A percentile compares a stretch with the other conserved stretches of the same genome.
These are phyloP conservation scores for Seira ritae DNA, from an alignment of 2,888 invertebrate genomes.

Conservation along the genomic window DNA sequence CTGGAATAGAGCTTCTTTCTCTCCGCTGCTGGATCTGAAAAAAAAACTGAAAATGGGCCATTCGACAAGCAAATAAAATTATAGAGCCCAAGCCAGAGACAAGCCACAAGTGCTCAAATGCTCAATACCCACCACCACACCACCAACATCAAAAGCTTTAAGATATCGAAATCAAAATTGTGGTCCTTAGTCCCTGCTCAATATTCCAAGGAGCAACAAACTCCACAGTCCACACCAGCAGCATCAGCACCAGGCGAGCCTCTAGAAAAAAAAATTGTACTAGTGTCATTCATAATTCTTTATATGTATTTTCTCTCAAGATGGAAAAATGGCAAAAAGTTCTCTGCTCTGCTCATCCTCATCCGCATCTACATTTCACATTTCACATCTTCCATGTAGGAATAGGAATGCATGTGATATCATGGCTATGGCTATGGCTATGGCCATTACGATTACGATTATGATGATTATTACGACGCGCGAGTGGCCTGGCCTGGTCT, in stretches of 20 bases:
- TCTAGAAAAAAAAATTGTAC: not conserved
- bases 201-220: too few species aligned
- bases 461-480: not conserved
- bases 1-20: too few species aligned
- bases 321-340: too few species aligned
- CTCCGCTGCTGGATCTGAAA: not conserved
- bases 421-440: too few species aligned
- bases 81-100: not conserved
- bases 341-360: not conserved
- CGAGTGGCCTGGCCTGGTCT: too few species aligned
- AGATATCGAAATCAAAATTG: not conserved
- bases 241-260: not conserved
- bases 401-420: not conserved
- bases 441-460: not conserved
- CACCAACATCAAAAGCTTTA: not conserved
- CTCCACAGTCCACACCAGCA: too few species aligned
- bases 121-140: too few species aligned
- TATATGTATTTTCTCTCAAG: too few species aligned
- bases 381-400: too few species aligned
- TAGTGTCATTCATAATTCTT: too few species aligned
- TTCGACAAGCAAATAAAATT: not conserved
- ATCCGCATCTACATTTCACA: too few species aligned
- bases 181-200: too few species aligned
- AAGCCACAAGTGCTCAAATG: not conserved
- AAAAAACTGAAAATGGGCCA: not conserved